Base-by-base conservation (phyloP, 1,140 invertebrate species). In the Drosophila albomicans region DNA sequence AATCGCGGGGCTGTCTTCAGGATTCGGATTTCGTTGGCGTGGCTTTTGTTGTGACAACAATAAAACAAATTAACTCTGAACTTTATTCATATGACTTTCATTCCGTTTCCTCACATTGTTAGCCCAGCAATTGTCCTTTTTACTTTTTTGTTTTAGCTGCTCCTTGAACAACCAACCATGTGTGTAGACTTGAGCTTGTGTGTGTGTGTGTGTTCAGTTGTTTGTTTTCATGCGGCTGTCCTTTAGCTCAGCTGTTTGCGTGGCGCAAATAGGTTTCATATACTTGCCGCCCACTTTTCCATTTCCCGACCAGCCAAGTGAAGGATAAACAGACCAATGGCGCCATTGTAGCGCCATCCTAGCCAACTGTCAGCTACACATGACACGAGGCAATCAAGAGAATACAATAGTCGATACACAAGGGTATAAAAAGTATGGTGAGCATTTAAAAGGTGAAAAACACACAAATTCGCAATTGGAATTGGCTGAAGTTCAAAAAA, bases 221-320 rank as follows among this genome's bases (percentile, higher is more conserved):
- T 75, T 75, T 81, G 66, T 78, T 81, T 86, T 86, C 48, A 35
- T 79, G 80, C 63, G 52, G 65, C 45, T 73, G 65, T 79, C 70
- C 68, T 76, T 81, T 79, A 28, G 59, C 82, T 67, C 82, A 88
- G 84, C 79, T 87, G 84, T 88, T 82, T 70, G 82, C 81, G 68
- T 84, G 78, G 61, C 68, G 49, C 81, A 78, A 85, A 80, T 81
- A 85, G 43, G 73, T 73, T 65, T 72, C 11, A 77, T 68, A 78
- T 75, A 73, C 73, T 64, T 59, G 56, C 61, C n/a, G 49, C 16
- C 15, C 43, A 62, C 43, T 57, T 45, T 16, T 32, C 8, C 8
- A 20, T 32, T 16, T 59, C 46, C 43, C 51, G n/a, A 59, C 41
- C 51, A 35, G 20, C 16, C 45, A 35, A 25, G 20, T 48, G 62